Base-by-base conservation (phyloP, 2,113 vertebrate species). In the Peromyscus californicus region DNA sequence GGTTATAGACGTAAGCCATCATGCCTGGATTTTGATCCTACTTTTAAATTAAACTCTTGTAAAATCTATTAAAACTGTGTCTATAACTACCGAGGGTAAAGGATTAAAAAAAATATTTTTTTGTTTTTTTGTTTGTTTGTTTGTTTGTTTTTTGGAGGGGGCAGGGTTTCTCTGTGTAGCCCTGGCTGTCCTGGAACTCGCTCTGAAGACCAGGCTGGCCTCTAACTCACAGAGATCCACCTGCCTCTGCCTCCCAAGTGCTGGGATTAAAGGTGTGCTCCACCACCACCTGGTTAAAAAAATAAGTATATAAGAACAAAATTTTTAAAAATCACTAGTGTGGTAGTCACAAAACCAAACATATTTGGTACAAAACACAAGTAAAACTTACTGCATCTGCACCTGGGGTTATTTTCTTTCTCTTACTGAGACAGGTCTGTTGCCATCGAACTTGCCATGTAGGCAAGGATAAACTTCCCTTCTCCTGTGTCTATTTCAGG, bases 41-140 rank as follows among this genome's bases (percentile, higher is more conserved):
- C 36, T 59, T 80, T 95, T 42, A 94, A 95, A 94, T 83, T 69
- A 75, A 97, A 87, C 2, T 79, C 45, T 92, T 31, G 70, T 78
- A 90, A 72, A 83, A 76, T 90, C 45, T 80, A 22, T 83, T 86
- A 45, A 26, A 51, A 83, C n/a, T 80, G 15, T 74, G n/a, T n/a
- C 45, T 91, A 26, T 82, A 87, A 70, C 12, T 75, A 54, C 33
- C 80, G 31, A 92, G 67, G 80, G 17, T 57, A 91, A 33, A 94
- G 9, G 51, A 94, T 78, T 76, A 15, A 78, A 85, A 95, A 89
- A 74, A 36, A 9, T 89, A 57, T 65, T 26, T 54, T 48, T 48
- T 48, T n/a, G n/a, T n/a, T 48, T 48, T 48, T 48, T 48, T 48
- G 45, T 48, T 48, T n/a, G n/a, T n/a, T n/a, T n/a, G n/a, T n/a